Conservation (phyloP, 2,797 vertebrate genomes). For the Buphagus erythrorhynchus region DNA sequence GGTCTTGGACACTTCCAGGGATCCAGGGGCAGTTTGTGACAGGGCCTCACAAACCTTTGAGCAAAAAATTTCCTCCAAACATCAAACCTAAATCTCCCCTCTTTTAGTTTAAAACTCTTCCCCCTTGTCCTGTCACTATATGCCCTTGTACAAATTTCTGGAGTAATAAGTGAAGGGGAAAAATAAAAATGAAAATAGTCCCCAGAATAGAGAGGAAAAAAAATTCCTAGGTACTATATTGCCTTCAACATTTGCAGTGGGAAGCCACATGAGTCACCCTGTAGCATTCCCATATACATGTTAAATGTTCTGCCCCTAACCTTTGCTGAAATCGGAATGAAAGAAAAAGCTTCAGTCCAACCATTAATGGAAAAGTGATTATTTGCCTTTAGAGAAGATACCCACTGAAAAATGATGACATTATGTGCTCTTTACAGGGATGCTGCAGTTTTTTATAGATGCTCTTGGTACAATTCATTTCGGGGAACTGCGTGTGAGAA, state of each 20-base stretch:
- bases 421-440: conserved; percentile 8
- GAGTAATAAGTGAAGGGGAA: background rate
- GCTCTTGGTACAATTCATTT: conserved; percentile 19
- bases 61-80: background rate
- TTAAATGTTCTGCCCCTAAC: background rate
- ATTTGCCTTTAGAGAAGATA: conserved; percentile 53
- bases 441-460: conserved; percentile 9
- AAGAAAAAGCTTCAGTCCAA: background rate
- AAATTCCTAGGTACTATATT: background rate
- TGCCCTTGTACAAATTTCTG: background rate
- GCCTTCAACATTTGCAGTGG: background rate
- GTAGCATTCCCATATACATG: background rate
- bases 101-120: background rate
- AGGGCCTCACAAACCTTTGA: background rate
- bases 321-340: background rate
- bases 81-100: background rate
- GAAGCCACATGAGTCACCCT: background rate
- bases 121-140: background rate
- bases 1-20: background rate
- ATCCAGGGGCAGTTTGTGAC: background rate
- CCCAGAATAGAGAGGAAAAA: background rate
- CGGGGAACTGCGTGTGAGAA: background rate
- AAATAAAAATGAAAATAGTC: background rate
- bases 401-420: conserved; percentile 37
- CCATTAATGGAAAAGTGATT: conserved; percentile 22